These are phyloP conservation scores for Latrodectus geometricus DNA, from an alignment of 1,140 invertebrate species.

Conservation along the genomic window DNA sequence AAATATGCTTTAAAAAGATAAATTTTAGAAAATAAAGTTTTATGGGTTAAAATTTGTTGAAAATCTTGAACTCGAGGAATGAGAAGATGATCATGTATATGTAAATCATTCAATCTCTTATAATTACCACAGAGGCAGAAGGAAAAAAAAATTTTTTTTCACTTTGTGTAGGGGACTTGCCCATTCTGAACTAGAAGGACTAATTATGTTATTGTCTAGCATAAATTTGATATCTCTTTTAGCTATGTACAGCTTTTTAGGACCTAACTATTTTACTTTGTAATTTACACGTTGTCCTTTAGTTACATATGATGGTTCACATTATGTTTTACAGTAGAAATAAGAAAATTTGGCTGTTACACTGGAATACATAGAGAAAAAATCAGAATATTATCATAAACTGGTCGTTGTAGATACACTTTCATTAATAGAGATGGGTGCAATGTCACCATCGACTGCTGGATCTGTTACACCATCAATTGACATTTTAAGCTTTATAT, in stretches of 20 bases:
- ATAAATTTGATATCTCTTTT: slow-evolving; percentile 32
- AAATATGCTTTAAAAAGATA: slow-evolving; percentile 6
- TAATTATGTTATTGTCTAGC: slow-evolving; percentile 38
- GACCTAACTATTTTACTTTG: slow-evolving; percentile 12
- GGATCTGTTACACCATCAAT: slow-evolving; percentile 8
- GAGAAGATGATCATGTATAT: not conserved
- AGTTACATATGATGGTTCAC: slow-evolving; percentile 15
- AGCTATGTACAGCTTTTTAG: slow-evolving; percentile 6
- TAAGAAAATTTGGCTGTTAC: not conserved
- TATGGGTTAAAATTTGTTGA: not conserved
- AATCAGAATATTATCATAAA: slow-evolving; percentile 10
- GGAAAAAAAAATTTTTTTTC: slow-evolving; percentile 59
- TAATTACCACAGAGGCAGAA: slow-evolving; percentile 64
- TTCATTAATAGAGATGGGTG: not conserved
- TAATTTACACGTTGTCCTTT: not conserved
- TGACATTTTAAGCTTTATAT: not conserved
- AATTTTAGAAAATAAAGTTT: not conserved
- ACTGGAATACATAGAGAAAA: not conserved
- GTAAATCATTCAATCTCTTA: slow-evolving; percentile 61
- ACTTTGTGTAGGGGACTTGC: slow-evolving; percentile 63
- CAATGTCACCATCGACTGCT: not conserved
- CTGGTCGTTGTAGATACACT: not conserved
- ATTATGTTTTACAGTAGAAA: not conserved
- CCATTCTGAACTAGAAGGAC: slow-evolving; percentile 66
- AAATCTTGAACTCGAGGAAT: not conserved